Percentiles rank a stretch among this genome's conserved stretches.
Evolutionary conservation across 2,113 vertebrate genomes (phyloP).

Genomic region (Ceyx melanurus): DNA sequence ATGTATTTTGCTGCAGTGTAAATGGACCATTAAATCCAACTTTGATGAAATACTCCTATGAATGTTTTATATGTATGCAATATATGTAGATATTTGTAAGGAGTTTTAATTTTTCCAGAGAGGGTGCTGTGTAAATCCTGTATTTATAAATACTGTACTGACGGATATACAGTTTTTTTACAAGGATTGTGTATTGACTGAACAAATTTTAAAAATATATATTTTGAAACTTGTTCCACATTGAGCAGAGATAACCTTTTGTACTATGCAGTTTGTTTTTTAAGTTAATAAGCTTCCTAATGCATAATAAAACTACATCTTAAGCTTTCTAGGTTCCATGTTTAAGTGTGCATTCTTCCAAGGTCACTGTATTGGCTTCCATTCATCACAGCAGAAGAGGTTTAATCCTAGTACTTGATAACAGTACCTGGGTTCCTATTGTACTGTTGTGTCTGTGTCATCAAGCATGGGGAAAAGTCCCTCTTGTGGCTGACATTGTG

Average conservation of each 20-base stretch:
- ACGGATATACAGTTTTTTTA: constrained; percentile 79
- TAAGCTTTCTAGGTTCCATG: constrained; percentile 40
- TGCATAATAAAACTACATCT: constrained; percentile 77
- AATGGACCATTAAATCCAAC: constrained; percentile 62
- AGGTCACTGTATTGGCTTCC: neutral
- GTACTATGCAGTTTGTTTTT: constrained; percentile 75
- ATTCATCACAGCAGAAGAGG: neutral
- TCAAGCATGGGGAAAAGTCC: neutral
- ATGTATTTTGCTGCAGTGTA: constrained; percentile 77
- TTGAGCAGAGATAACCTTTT: constrained; percentile 75
- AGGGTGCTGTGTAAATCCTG: constrained; percentile 78
- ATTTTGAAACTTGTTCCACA: constrained; percentile 78
- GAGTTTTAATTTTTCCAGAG: constrained; percentile 67
- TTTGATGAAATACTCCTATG: constrained; percentile 71
- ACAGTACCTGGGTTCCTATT: neutral
- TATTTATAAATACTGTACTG: constrained; percentile 79
- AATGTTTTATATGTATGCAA: constrained; percentile 80
- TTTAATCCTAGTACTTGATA: neutral
- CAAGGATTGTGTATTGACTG: constrained; percentile 78
- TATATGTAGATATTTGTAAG: constrained; percentile 78
- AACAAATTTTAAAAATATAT: constrained; percentile 75
- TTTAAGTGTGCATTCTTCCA: neutral
- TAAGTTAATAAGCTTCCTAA: constrained; percentile 77
- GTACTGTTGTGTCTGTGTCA: neutral
- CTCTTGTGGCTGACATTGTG: neutral